Base-by-base conservation (phyloP, 2,888 invertebrate genomes). In the Agriopis aurantiaria region DNA sequence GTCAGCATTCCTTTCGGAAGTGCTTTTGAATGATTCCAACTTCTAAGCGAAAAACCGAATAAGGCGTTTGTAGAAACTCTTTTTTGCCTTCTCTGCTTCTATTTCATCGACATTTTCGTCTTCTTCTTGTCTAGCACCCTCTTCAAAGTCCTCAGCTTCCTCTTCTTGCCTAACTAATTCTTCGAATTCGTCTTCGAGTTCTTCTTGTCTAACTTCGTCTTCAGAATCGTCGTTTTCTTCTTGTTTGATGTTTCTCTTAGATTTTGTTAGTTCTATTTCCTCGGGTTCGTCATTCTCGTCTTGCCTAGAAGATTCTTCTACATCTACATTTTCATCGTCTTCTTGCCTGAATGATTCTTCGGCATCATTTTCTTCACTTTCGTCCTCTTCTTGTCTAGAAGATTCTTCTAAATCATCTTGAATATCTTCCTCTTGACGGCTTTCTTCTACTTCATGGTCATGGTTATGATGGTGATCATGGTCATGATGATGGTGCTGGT, bases 31-130 rank as follows among this genome's bases (percentile, higher is more conserved):
- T 55, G 17, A 57, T 65, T 60, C 17, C 48, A 33, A 33, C 33
- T 86, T 74, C 77, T 80, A 91, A 69, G 82, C 83, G 52, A 83
- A 81, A 70, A 81, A 75, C 77, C 83, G 84, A 58, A 87, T 82
- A 48, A 91, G 74, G 69, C 82, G 83, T 67, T 78, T 84, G 74
- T 89, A 88, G 70, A 90, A 85, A 40, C 71, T 80, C 62, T 75
- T 75, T 68, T 76, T 74, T 3, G 74, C 66, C 49, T 76, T 75
- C 8, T 76, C 78, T 23, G 75, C 69, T 63, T 74, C 74, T 71
- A 77, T 74, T 60, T 72, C 72, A 12, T 76, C 75, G 14, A 52
- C 17, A 23, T 72, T 66, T 33, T 69, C 65, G 8, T 63, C 46
- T 45, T 73, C 69, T 12, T 70, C 66, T 64, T 71, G 69, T 51